Evolutionary conservation across 1,140 invertebrate species (phyloP), one percentile per base, ranked within the genome.

Genomic region (Archivesica marissinica): DNA sequence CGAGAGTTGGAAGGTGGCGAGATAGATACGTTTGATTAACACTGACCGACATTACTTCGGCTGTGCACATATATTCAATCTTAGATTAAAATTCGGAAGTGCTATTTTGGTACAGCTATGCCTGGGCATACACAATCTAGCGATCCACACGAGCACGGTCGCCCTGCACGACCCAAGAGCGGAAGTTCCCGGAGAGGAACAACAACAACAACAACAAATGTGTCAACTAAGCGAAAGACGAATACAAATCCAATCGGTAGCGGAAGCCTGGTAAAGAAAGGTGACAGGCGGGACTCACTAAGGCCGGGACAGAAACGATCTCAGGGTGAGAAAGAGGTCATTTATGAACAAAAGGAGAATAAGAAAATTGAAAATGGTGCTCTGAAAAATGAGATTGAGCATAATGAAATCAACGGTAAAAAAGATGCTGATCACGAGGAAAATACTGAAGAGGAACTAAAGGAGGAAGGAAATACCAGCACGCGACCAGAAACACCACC

Each of bases 141-240:
- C 7, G 75, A 77, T 77, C 75, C 52, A 23, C 75, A 77, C n/a
- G 75, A 39, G 44, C 75, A 77, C 35, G 75, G 38, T 9, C 20
- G 56, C 0, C 52, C 75, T 20, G 28, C 35, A 17, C 52, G 75
- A 23, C 75, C 54, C 2, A 59, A 59, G 9, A 77, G 38, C 52
- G 75, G 75, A 77, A 77, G 75, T 77, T 0, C 75, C 2, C 9
- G 54, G 28, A 59, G 39, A 61, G 41, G 70, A 17, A 50, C 41
- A 35, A n/a, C 64, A 13, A 41, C 13, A 39, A 30, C 44, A 44
- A 50, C 23, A 38, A 56, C 47, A 35, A 59, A 23, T 56, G 33
- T 23, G 0, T n/a, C 23, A 9, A n/a, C 2, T 75, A 76, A 59
- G 59, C 54, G 50, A 23, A 25, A 13, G 17, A 56, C 47, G 54